Evolutionary conservation across 2,113 vertebrate genomes (phyloP), one percentile per base, ranked within the genome.

Genomic region (Ameiurus melas): DNA sequence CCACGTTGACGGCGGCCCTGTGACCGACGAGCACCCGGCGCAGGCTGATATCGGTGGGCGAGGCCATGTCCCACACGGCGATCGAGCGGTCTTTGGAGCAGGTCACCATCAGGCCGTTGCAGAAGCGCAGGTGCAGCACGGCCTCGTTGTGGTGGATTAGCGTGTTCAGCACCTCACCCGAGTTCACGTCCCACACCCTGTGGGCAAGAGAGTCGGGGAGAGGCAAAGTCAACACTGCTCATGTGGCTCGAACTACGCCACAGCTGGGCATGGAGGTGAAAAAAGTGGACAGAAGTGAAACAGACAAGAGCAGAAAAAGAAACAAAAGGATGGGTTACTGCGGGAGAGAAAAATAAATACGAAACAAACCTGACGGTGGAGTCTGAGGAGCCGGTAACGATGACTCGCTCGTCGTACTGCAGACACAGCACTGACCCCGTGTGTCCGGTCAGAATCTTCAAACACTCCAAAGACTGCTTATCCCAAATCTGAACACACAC

Each of bases 11-110:
- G 0, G 98, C 98, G 27, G 98, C 98, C 0, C 98, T 96, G 91
- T 99, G 98, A 14, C 98, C 98, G 55, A 99, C 98, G 0, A 99
- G 95, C 53, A 99, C 98, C 0, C 98, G 97, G 17, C 98, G 97
- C 90, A 99, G 94, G 88, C 98, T 99, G 94, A 99, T 99, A 92
- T 99, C 98, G 0, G 98, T 99, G 25, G 98, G 97, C 0, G 98
- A 99, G 1, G 98, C 98, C 98, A 99, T 99, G 92, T 99, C 98
- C 98, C 98, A 99, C 78, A 99, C 98, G 0, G 98, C 98, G 7
- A 99, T 99, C 13, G 98, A 99, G 53, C 98, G 96, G 95, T 99
- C 98, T 94, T 99, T 99, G 3, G 98, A 99, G 92, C 98, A 99
- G 0, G 98, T 99, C 91, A 99, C 98, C 98, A 99, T 99, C 87